Conservation (phyloP, 2,888 invertebrate genomes). For the Electrophaes corylata region DNA sequence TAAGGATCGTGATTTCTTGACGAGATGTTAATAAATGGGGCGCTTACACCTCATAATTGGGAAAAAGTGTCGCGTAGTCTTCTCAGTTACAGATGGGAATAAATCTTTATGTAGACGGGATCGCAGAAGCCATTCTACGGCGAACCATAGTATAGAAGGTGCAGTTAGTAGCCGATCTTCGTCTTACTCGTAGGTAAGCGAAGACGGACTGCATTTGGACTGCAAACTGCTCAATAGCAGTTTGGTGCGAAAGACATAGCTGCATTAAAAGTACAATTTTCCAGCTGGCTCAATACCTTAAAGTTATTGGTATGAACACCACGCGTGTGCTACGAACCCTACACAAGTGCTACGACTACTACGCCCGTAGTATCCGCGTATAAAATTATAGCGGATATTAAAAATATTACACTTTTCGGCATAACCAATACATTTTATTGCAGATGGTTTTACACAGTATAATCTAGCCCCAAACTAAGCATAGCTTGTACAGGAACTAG, state of each 20-base stretch:
- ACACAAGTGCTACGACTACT: neutral
- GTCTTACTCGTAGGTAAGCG: too few relatives aligned
- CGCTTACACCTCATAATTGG: constrained; percentile 81
- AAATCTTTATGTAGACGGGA: constrained; percentile 82
- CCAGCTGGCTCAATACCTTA: too few relatives aligned
- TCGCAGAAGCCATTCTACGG: constrained; percentile 47
- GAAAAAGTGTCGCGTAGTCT: constrained; percentile 81
- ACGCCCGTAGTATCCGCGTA: neutral
- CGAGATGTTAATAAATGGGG: constrained; percentile 80
- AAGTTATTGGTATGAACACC: too few relatives aligned
- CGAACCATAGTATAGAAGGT: constrained; percentile 9
- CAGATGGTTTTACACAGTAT: too few relatives aligned
- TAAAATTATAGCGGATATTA: neutral
- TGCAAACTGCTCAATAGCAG: neutral
- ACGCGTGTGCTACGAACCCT: neutral
- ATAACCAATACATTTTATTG: too few relatives aligned
- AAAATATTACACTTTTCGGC: too few relatives aligned
- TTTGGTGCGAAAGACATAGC: too few relatives aligned
- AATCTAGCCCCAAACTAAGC: too few relatives aligned
- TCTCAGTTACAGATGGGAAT: constrained; percentile 83
- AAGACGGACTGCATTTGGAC: neutral
- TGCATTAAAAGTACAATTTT: too few relatives aligned
- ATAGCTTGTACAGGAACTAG: too few relatives aligned
- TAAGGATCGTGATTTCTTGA: constrained; percentile 70
- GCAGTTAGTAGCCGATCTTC: constrained; percentile 8